phyloP scores from a whole-genome alignment of 2,113 vertebrate species.

The Nibea albiflora region DNA sequence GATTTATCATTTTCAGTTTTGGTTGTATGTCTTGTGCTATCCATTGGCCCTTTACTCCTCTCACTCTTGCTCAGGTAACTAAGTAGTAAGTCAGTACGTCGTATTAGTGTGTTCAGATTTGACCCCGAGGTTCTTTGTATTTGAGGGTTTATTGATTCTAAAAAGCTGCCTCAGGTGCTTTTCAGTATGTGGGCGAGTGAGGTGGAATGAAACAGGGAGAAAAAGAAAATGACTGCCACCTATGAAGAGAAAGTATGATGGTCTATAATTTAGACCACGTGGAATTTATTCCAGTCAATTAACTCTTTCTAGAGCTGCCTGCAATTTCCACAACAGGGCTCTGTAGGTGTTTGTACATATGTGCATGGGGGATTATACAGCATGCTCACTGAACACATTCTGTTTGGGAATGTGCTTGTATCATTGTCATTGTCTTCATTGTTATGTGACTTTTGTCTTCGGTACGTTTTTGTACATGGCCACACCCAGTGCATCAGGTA shows the following conservation, averaged over 20 bases:
- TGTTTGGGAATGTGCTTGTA: background rate
- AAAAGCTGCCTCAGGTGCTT: conserved; percentile 5
- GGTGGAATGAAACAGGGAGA: background rate
- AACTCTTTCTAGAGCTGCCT: background rate
- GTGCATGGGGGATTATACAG: background rate
- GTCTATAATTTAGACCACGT: background rate
- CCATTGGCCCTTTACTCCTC: background rate
- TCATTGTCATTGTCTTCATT: background rate
- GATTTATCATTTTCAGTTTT: background rate
- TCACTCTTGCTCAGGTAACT: background rate
- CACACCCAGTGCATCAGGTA: background rate
- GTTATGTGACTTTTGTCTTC: background rate
- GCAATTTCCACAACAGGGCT: background rate
- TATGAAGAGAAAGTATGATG: background rate
- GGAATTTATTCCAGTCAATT: conserved; percentile 2
- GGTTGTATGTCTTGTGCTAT: background rate
- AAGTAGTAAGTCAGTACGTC: background rate
- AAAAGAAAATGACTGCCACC: background rate
- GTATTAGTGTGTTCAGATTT: background rate
- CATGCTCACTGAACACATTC: background rate
- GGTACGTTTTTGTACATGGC: background rate
- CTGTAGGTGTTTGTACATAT: background rate
- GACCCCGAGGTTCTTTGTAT: conserved; percentile 7
- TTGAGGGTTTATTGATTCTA: conserved; percentile 5
- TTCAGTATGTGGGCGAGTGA: background rate